phyloP scores from a whole-genome alignment of 2,113 vertebrate genomes.

The Furnarius figulus region DNA sequence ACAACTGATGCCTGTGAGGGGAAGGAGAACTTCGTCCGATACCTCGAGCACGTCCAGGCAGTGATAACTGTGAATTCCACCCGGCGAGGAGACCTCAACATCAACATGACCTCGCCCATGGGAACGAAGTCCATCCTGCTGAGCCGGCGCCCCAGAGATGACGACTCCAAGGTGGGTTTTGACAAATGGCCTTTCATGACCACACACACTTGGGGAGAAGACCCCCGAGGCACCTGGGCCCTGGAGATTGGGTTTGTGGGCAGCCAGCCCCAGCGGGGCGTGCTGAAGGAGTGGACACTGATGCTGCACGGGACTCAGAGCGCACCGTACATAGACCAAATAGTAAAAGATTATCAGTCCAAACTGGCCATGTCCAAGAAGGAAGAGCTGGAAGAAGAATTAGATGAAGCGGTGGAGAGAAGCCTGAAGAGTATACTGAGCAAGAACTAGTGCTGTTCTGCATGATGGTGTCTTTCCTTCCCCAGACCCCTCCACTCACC shows the following conservation, averaged over 20 bases:
- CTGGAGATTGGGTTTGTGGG: slow-evolving; percentile 91
- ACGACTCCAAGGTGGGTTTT: slow-evolving; percentile 96
- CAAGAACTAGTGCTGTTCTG: slow-evolving; percentile 82
- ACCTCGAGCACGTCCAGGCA: slow-evolving; percentile 96
- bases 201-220: slow-evolving; percentile 98
- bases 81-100: slow-evolving; percentile 91
- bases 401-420: slow-evolving; percentile 95
- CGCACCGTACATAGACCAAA: slow-evolving; percentile 98
- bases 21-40: slow-evolving; percentile 96
- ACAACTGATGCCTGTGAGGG: slow-evolving; percentile 89
- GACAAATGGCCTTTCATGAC: slow-evolving; percentile 99
- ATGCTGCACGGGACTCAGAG: slow-evolving; percentile 99
- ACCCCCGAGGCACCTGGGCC: slow-evolving; percentile 93
- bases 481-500: slow-evolving; percentile 34
- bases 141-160: slow-evolving; percentile 92
- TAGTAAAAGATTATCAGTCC: slow-evolving; percentile 97
- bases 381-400: slow-evolving; percentile 96
- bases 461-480: slow-evolving; percentile 70
- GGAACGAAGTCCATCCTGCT: slow-evolving; percentile 97
- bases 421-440: slow-evolving; percentile 94
- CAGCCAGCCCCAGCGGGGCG: slow-evolving; percentile 83
- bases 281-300: slow-evolving; percentile 96
- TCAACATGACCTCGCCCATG: slow-evolving; percentile 99
- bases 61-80: slow-evolving; percentile 93
- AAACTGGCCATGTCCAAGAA: slow-evolving; percentile 99